Percentiles rank a stretch among this genome's conserved stretches.
Evolutionary conservation across 2,888 invertebrate genomes (phyloP).

Genomic region (Clitarchus hookeri): DNA sequence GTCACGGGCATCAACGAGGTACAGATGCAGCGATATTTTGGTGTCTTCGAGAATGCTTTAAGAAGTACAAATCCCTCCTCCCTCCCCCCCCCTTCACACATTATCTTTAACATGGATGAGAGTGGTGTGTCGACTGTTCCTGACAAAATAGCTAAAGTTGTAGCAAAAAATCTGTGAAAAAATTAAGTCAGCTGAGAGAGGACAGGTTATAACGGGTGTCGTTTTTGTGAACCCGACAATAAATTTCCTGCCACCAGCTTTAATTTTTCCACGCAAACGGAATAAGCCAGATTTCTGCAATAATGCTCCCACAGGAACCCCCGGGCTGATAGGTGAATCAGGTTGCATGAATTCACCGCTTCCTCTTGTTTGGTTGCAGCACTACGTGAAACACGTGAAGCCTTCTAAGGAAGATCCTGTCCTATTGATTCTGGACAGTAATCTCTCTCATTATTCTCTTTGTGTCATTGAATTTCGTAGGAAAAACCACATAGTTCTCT

Average conservation of each 20-base stretch:
- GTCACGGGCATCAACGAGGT: not conserved
- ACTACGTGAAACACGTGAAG: not conserved
- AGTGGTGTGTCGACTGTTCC: not conserved
- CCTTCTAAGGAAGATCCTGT: not conserved
- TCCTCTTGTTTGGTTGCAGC: not conserved
- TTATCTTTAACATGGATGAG: not conserved
- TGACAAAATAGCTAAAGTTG: not conserved
- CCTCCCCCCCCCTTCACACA: no score
- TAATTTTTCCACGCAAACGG: not conserved
- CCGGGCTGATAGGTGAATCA: not conserved
- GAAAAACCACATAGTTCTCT: not conserved
- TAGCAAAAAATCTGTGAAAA: not conserved
- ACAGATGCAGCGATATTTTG: not conserved
- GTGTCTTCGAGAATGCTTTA: not conserved
- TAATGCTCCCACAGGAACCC: not conserved
- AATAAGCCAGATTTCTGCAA: not conserved
- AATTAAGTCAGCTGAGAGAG: not conserved
- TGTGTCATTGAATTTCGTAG: not conserved
- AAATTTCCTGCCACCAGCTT: not conserved
- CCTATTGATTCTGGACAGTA: not conserved
- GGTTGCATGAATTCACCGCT: not conserved
- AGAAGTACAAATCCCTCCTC: not conserved
- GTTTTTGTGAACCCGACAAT: not conserved
- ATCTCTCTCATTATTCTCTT: slow-evolving; percentile 21
- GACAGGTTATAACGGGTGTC: not conserved